Evolutionary conservation across 2,888 invertebrate species (phyloP).

Genomic region (Theretra japonica): DNA sequence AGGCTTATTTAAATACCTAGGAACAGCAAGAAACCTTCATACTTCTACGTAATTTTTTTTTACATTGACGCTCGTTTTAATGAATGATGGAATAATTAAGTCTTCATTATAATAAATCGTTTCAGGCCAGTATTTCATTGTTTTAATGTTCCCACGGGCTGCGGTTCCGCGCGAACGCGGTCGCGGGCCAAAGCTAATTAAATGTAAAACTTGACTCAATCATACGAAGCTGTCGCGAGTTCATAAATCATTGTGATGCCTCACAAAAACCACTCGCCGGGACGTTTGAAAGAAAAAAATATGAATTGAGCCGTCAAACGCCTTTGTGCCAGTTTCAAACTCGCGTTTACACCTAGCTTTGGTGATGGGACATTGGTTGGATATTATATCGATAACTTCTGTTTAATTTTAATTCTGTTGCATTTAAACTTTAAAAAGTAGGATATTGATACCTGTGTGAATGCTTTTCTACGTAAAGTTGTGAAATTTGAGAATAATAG

Average conservation of each 20-base stretch:
- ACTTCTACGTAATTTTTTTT: too few species aligned
- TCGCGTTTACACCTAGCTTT: constrained; percentile 56
- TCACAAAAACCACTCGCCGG: constrained; percentile 30
- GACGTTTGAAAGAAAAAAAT: constrained; percentile 38
- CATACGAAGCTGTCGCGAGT: constrained; percentile 17
- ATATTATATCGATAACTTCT: neutral
- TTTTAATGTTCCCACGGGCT: constrained; percentile 14
- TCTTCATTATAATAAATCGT: neutral
- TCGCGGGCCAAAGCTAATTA: constrained; percentile 22
- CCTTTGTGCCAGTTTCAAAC: constrained; percentile 63
- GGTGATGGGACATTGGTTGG: constrained; percentile 37
- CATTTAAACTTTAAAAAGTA: neutral
- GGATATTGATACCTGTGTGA: neutral
- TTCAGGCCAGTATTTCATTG: neutral
- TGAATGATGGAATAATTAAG: too few species aligned
- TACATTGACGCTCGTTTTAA: too few species aligned
- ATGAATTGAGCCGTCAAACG: constrained; percentile 66
- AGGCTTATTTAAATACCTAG: neutral
- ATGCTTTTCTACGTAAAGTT: too few species aligned
- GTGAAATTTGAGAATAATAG: too few species aligned
- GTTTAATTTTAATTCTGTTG: neutral
- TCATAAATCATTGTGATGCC: constrained; percentile 27
- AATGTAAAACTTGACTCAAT: constrained; percentile 27
- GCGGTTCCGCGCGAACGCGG: neutral
- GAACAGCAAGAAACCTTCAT: too few species aligned